phyloP scores from a whole-genome alignment of 2,113 vertebrate genomes.

The Vulpes ferrilata region DNA sequence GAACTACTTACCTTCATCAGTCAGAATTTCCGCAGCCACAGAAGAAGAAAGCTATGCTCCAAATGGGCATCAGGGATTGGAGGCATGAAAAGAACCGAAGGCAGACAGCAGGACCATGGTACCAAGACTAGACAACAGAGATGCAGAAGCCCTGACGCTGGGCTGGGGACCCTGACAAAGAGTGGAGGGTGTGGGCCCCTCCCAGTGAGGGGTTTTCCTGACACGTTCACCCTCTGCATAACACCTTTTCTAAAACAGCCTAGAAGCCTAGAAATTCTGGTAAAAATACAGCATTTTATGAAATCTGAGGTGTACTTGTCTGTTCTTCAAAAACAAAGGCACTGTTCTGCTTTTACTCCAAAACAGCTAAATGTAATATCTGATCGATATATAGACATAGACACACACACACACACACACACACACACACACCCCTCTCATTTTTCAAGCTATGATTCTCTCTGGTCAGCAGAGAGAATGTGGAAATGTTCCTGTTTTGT shows the following conservation, averaged over 20 bases:
- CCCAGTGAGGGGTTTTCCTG: neutral
- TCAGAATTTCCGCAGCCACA: slow-evolving; percentile 24
- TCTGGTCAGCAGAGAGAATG: neutral
- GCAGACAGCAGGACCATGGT: neutral
- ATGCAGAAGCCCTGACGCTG: neutral
- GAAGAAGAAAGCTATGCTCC: neutral
- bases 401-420: neutral
- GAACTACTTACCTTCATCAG: neutral
- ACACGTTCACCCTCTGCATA: neutral
- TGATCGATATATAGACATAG: neutral
- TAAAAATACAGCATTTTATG: neutral
- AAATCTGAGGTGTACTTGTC: neutral
- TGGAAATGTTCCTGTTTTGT: neutral
- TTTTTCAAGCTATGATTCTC: slow-evolving; percentile 29
- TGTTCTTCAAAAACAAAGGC: slow-evolving; percentile 32
- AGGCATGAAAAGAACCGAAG: neutral
- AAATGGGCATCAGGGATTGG: neutral
- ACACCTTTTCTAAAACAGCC: neutral
- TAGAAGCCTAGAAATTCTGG: neutral
- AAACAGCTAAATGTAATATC: neutral
- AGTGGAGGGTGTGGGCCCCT: rapidly evolving
- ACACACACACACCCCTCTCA: neutral
- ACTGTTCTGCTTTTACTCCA: neutral
- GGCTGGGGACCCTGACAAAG: too few species aligned
- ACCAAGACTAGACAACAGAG: neutral